A percentile compares a stretch with the other conserved stretches of the same genome.
Conservation (phyloP, 2,113 vertebrate species). For the Oxyura jamaicensis region DNA sequence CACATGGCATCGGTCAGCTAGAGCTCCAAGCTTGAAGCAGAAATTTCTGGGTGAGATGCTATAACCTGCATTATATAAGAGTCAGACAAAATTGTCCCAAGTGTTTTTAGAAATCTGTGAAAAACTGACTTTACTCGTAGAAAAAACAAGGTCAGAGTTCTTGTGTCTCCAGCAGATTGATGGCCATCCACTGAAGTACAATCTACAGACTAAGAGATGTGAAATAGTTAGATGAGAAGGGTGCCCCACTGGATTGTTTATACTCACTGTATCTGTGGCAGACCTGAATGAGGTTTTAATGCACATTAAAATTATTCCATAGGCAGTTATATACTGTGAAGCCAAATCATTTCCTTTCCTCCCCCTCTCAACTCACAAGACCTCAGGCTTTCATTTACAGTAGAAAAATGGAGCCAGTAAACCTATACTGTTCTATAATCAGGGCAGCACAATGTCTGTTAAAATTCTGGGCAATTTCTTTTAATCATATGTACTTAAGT, state of each 20-base stretch:
- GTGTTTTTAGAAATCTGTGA: neutral
- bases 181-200: neutral
- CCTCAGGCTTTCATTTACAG: slow-evolving; percentile 50
- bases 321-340: slow-evolving; percentile 34
- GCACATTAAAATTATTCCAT: neutral
- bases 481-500: slow-evolving; percentile 72
- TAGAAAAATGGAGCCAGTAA: slow-evolving; percentile 43
- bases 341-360: slow-evolving; percentile 52
- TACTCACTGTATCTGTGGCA: neutral
- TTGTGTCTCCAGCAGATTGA: neutral
- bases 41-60: neutral
- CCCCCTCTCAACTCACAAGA: neutral
- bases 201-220: neutral
- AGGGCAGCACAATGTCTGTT: slow-evolving; percentile 59
- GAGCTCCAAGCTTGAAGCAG: neutral
- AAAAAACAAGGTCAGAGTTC: neutral
- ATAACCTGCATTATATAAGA: neutral
- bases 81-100: neutral
- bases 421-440: slow-evolving; percentile 72
- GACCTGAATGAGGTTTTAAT: slow-evolving; percentile 40
- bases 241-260: neutral
- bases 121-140: neutral
- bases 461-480: slow-evolving; percentile 76
- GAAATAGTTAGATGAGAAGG: neutral
- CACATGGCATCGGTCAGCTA: neutral